These are phyloP conservation scores for Caenorhabditis plicata DNA, from an alignment of 2,888 invertebrate species.

Conservation along the genomic window DNA sequence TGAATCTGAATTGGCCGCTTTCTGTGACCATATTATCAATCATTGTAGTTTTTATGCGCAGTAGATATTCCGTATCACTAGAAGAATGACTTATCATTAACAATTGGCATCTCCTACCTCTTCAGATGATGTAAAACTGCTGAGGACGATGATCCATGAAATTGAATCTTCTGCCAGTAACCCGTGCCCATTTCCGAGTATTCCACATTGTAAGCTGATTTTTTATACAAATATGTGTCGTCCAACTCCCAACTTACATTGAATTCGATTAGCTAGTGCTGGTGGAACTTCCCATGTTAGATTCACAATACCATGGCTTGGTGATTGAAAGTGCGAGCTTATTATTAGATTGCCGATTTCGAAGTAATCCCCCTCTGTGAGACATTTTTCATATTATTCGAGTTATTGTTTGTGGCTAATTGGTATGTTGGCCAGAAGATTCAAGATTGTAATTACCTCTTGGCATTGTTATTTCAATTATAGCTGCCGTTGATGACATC, in stretches of 20 bases:
- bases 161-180: conserved; percentile 54
- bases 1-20: conserved; percentile 58
- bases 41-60: conserved; percentile 56
- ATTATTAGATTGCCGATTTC: conserved; percentile 64
- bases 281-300: conserved; percentile 62
- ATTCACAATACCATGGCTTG: conserved; percentile 57
- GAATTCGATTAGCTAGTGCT: conserved; percentile 35
- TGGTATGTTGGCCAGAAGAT: not conserved
- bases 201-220: conserved; percentile 59
- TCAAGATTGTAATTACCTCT: conserved; percentile 30
- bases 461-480: conserved; percentile 63
- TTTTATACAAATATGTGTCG: not conserved
- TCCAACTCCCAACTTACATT: conserved; percentile 17
- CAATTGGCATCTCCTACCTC: conserved; percentile 35
- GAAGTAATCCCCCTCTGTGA: conserved; percentile 55
- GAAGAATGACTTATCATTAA: conserved; percentile 23
- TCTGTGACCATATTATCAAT: conserved; percentile 52
- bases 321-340: conserved; percentile 51
- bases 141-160: conserved; percentile 52
- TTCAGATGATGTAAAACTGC: conserved; percentile 53
- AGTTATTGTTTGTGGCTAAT: not conserved
- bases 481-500: conserved; percentile 57
- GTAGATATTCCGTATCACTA: conserved; percentile 62
- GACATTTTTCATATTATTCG: not conserved
- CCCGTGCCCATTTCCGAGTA: conserved; percentile 46